Evolutionary conservation across 1,140 invertebrate genomes (phyloP).

Genomic region (Piezodorus guildinii): DNA sequence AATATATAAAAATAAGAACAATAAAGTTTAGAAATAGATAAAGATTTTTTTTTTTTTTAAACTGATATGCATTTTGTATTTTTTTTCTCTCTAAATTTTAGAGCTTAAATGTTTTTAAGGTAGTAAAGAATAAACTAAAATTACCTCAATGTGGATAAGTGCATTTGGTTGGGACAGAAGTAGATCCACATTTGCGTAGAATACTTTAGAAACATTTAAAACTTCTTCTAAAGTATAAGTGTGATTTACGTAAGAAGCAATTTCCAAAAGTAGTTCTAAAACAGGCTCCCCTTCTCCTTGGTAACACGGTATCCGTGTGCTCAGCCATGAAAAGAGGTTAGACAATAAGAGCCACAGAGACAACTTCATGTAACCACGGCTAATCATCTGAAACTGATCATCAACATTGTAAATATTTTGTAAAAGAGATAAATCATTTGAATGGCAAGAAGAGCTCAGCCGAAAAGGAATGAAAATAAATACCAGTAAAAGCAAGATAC

Average conservation of each 20-base stretch:
- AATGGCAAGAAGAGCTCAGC: too few relatives aligned
- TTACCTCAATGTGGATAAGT: slow-evolving; percentile 24
- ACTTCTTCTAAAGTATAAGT: slow-evolving; percentile 21
- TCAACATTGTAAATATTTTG: too few relatives aligned
- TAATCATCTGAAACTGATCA: slow-evolving; percentile 44
- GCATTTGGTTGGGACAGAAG: slow-evolving; percentile 18
- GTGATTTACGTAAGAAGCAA: slow-evolving; percentile 19
- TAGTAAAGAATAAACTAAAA: too few relatives aligned
- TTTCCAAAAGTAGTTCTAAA: slow-evolving; percentile 18
- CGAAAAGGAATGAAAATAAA: too few relatives aligned
- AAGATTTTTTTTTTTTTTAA: too few relatives aligned
- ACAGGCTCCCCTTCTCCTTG: slow-evolving; percentile 26
- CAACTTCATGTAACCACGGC: slow-evolving; percentile 43
- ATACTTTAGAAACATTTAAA: slow-evolving; percentile 19
- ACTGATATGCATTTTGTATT: too few relatives aligned
- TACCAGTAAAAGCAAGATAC: too few relatives aligned
- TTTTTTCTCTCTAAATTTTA: too few relatives aligned
- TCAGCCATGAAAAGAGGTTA: not conserved
- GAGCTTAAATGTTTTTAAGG: too few relatives aligned
- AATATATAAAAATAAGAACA: too few relatives aligned
- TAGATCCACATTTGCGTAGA: slow-evolving; percentile 24
- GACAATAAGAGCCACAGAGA: slow-evolving; percentile 16
- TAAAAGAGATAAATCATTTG: too few relatives aligned
- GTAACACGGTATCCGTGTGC: not conserved
- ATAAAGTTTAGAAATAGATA: too few relatives aligned